These are phyloP conservation scores for Diadegma fenestrale DNA, from an alignment of 2,888 invertebrate genomes.

Conservation along the genomic window DNA sequence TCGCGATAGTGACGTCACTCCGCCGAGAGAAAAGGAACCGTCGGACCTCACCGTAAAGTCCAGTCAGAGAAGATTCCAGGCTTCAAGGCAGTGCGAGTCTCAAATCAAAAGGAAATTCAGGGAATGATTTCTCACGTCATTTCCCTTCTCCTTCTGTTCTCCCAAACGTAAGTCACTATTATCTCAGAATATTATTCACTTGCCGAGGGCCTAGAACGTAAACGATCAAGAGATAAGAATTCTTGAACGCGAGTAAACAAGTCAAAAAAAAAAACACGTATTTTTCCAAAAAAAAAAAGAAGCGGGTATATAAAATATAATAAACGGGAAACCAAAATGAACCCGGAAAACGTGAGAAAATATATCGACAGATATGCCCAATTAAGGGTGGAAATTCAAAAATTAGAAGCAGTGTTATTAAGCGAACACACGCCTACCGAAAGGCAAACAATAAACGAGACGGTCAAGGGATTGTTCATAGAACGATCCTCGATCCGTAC, in stretches of 20 bases:
- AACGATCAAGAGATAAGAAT: neutral
- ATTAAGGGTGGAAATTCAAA: neutral
- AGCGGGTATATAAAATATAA: neutral
- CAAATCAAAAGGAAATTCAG: neutral
- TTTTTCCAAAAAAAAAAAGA: neutral
- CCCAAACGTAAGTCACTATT: slow-evolving; percentile 17
- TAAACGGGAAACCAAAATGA: slow-evolving; percentile 2
- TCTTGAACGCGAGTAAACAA: too few relatives aligned
- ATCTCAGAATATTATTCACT: neutral
- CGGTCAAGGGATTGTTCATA: neutral
- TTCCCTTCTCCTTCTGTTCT: slow-evolving; percentile 15
- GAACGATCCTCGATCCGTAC: slow-evolving; percentile 22
- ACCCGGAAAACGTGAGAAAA: neutral
- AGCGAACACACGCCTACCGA: neutral
- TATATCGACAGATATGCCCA: slow-evolving; percentile 7
- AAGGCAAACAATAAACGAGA: neutral
- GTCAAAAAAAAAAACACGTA: too few relatives aligned
- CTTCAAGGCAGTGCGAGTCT: neutral
- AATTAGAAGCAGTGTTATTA: neutral
- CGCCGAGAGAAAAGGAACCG: neutral
- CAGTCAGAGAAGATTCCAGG: slow-evolving; percentile 18
- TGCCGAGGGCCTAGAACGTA: neutral
- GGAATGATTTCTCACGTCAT: slow-evolving; percentile 18
- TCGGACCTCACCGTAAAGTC: neutral
- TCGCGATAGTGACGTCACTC: too few relatives aligned